phyloP scores from a whole-genome alignment of 2,113 vertebrate species.

The Trochalopteron elliotii region DNA sequence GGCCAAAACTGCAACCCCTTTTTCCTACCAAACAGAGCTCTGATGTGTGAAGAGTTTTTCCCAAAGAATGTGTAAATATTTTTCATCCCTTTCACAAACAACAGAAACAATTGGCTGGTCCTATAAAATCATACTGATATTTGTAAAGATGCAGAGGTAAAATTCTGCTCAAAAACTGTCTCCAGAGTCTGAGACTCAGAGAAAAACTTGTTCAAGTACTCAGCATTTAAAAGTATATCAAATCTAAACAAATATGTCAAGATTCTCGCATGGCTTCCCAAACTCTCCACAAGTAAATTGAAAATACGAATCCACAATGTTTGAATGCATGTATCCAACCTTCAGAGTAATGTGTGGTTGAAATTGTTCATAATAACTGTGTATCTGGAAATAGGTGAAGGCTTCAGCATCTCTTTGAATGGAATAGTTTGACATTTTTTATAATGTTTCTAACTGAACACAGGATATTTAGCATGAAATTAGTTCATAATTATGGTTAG shows the following conservation, averaged over 20 bases:
- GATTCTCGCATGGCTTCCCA: neutral
- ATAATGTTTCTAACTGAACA: neutral
- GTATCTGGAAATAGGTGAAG: neutral
- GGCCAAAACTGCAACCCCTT: neutral
- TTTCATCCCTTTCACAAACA: neutral
- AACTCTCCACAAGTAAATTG: neutral
- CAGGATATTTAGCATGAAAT: constrained; percentile 2
- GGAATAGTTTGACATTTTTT: neutral
- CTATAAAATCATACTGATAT: neutral
- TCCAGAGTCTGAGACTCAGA: neutral
- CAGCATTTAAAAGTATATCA: neutral
- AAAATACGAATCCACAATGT: neutral
- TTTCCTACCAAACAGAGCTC: neutral
- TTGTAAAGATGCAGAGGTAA: neutral
- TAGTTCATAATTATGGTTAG: neutral
- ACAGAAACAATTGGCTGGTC: neutral
- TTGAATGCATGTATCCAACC: neutral
- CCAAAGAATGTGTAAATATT: neutral
- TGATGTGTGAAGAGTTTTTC: neutral
- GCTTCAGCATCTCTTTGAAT: neutral
- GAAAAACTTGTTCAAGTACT: neutral
- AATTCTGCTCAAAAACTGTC: neutral
- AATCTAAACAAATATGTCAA: neutral
- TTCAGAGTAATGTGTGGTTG: neutral
- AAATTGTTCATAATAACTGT: neutral